Percentiles rank a stretch among this genome's conserved stretches.
These are phyloP conservation scores for mouse (Mus musculus) DNA, from an alignment of 2,113 vertebrate genomes.

Conservation along the genomic window DNA sequence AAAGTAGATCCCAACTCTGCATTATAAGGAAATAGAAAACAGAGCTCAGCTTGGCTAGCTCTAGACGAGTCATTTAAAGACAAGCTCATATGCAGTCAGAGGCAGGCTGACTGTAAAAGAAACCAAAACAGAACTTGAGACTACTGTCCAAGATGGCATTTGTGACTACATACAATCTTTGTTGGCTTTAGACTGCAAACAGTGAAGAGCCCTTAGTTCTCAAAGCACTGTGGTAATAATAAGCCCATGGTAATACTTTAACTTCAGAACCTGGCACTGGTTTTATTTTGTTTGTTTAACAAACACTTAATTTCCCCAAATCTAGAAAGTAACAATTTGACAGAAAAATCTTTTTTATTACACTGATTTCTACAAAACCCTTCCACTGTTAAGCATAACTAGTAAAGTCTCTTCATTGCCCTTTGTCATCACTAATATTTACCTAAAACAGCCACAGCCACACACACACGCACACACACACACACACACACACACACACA, in stretches of 20 bases:
- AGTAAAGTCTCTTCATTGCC: background rate
- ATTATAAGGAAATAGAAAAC: background rate
- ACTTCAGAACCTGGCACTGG: background rate
- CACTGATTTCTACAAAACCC: background rate
- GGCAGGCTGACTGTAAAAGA: background rate
- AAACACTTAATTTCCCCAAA: slow-evolving; percentile 1
- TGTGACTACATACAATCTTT: background rate
- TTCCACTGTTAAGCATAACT: slow-evolving; percentile 24
- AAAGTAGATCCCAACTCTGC: background rate
- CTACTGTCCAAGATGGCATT: background rate
- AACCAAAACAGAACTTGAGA: background rate
- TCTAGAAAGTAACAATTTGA: background rate
- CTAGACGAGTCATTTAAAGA: background rate
- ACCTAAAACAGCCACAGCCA: background rate
- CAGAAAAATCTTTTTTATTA: background rate
- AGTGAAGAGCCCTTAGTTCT: background rate
- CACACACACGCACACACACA: background rate
- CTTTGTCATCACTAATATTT: background rate
- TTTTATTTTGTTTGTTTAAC: background rate
- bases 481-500: background rate
- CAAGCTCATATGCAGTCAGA: background rate
- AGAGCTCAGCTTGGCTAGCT: background rate
- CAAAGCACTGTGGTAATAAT: background rate
- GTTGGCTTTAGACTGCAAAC: background rate
- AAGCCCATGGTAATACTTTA: background rate